phyloP scores from a whole-genome alignment of 2,113 vertebrate genomes.

The Psilopsiagon aymara region DNA sequence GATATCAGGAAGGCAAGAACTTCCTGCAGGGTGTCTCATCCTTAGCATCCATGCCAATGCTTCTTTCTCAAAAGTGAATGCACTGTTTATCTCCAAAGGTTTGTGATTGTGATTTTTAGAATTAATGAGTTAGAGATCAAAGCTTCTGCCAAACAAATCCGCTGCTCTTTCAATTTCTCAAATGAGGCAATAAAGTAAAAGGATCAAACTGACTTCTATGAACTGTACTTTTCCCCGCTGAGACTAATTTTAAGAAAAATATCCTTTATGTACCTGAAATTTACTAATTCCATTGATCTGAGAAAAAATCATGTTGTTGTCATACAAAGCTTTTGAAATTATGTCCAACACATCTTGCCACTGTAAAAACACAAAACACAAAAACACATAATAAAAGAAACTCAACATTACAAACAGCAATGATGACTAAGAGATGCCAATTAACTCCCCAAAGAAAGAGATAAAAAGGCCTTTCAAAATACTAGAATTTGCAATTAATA shows the following conservation, averaged over 20 bases:
- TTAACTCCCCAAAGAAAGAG: background rate
- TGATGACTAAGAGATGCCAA: background rate
- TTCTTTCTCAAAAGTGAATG: background rate
- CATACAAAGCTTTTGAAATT: conserved; percentile 95
- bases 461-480: background rate
- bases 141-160: background rate
- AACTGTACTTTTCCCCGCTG: background rate
- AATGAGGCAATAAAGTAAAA: background rate
- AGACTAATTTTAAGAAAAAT: conserved; percentile 20
- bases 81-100: background rate
- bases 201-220: background rate
- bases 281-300: conserved; percentile 96
- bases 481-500: background rate
- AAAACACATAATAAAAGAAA: conserved; percentile 3
- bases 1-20: background rate
- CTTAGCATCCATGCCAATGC: background rate
- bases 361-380: conserved; percentile 72
- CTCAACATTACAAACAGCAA: background rate
- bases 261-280: conserved; percentile 86
- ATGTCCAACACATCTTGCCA: conserved; percentile 98
- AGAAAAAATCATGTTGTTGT: conserved; percentile 96
- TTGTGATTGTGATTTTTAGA: background rate
- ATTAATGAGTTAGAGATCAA: background rate
- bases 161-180: background rate
- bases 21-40: background rate